Conservation (phyloP, 2,113 vertebrate species). For the Rousettus leschenaultii region DNA sequence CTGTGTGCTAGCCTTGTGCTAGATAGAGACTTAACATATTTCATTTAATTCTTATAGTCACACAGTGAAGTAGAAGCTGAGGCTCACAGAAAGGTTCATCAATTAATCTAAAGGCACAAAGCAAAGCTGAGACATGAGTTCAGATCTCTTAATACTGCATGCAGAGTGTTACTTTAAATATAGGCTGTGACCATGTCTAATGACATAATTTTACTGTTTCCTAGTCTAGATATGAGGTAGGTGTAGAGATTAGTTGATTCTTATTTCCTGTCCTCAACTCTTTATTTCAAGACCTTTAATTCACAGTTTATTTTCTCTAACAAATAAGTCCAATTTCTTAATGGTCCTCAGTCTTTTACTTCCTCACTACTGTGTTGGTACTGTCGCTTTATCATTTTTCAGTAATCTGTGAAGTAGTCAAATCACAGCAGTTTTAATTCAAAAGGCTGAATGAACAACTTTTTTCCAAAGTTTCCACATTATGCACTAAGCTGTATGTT, state of each 20-base stretch:
- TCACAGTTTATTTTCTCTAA: neutral
- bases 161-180: neutral
- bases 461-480: neutral
- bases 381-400: neutral
- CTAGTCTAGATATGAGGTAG: neutral
- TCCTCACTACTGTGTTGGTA: neutral
- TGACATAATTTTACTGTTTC: neutral
- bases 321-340: neutral
- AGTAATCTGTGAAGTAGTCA: neutral
- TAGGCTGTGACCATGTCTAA: neutral
- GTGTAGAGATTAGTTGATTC: neutral
- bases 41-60: neutral
- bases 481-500: neutral
- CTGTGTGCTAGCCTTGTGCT: neutral
- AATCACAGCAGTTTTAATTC: constrained; percentile 5
- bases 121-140: neutral
- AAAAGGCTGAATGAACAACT: neutral
- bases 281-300: neutral
- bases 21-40: neutral
- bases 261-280: neutral
- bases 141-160: neutral
- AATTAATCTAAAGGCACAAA: neutral
- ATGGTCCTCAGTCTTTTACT: neutral
- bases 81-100: neutral
- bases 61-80: neutral